Evolutionary conservation across 37 sponge, comb jelly and placozoan genomes (phyloP).

Genomic region (Axinella damicornis): DNA sequence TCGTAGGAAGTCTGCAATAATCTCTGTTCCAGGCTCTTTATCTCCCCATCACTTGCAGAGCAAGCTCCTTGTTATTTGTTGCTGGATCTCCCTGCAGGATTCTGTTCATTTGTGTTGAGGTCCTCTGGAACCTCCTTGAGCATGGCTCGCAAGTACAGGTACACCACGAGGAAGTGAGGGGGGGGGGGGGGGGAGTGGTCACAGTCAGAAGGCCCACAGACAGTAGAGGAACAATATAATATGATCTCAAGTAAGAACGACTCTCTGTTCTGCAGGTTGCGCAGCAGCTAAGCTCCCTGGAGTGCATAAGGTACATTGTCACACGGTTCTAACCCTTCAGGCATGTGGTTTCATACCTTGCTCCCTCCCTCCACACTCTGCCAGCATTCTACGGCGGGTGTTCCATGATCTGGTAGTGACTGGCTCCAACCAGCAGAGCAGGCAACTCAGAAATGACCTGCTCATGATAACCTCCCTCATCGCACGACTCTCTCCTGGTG

Average conservation of each 20-base stretch:
- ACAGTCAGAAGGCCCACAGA: too few species aligned
- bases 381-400: slow-evolving; percentile 51
- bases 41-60: too few species aligned
- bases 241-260: too few species aligned
- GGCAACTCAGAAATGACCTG: slow-evolving; percentile 81
- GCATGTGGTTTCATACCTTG: not conserved
- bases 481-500: slow-evolving; percentile 69
- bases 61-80: not conserved
- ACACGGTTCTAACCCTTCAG: not conserved
- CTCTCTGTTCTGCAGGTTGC: slow-evolving; percentile 59
- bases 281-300: slow-evolving; percentile 56
- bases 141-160: slow-evolving; percentile 80
- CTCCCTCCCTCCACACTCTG: not conserved
- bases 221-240: too few species aligned
- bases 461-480: slow-evolving; percentile 57
- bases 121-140: slow-evolving; percentile 90
- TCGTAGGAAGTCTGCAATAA: too few species aligned
- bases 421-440: slow-evolving; percentile 32
- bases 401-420: slow-evolving; percentile 61
- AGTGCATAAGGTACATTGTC: slow-evolving; percentile 56
- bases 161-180: not conserved
- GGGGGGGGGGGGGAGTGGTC: too few species aligned
- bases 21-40: too few species aligned
- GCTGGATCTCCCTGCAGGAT: slow-evolving; percentile 18
- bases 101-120: slow-evolving; percentile 47